Percentiles rank a stretch among this genome's conserved stretches.
Conservation (phyloP, 1,140 invertebrate species). For the Drosophila melanica region DNA sequence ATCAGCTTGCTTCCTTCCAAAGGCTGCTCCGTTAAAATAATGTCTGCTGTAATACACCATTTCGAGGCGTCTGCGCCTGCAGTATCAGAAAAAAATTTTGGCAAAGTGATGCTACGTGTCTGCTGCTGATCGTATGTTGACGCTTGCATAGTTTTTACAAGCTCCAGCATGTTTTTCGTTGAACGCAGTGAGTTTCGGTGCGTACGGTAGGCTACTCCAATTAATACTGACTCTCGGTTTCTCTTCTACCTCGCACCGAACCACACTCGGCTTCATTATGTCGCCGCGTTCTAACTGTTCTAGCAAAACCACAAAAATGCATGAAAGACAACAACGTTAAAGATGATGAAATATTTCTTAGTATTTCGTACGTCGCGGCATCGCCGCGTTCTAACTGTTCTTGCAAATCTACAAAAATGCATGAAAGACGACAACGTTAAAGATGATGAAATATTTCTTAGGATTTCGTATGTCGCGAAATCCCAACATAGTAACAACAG, state of each 20-base stretch:
- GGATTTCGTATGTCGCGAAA: too few species aligned
- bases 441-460: too few species aligned
- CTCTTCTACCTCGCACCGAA: not conserved
- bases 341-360: not conserved
- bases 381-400: too few species aligned
- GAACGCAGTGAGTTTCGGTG: not conserved
- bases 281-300: not conserved
- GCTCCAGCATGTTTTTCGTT: slow-evolving; percentile 5
- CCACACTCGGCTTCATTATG: not conserved
- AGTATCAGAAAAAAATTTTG: slow-evolving; percentile 1
- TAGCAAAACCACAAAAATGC: too few species aligned
- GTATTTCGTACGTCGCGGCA: too few species aligned
- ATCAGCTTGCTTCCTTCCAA: not conserved
- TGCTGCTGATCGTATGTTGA: slow-evolving; percentile 9
- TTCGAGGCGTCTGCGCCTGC: slow-evolving; percentile 3
- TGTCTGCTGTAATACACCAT: slow-evolving; percentile 3
- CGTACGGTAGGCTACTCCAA: too few species aligned
- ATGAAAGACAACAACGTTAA: not conserved
- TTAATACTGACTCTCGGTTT: too few species aligned
- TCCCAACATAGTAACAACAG: too few species aligned
- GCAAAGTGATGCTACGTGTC: slow-evolving; percentile 2
- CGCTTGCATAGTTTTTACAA: slow-evolving; percentile 17
- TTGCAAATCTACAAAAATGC: too few species aligned
- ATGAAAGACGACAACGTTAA: too few species aligned
- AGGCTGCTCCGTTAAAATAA: slow-evolving; percentile 1